phyloP scores from a whole-genome alignment of 2,888 invertebrate genomes.

The Pandemis corylana region DNA sequence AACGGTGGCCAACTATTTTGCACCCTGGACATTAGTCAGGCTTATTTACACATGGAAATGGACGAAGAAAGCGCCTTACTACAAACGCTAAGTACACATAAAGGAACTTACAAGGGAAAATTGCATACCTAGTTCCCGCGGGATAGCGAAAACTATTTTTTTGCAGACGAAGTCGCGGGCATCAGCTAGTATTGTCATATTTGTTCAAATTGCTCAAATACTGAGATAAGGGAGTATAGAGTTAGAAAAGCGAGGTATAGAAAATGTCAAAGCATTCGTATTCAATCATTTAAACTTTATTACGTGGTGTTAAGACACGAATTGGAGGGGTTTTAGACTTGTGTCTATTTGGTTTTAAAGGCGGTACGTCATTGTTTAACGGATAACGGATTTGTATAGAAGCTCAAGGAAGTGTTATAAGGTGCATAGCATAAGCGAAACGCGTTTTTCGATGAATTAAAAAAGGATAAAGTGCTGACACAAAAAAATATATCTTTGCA shows the following conservation, averaged over 20 bases:
- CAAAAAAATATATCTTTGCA: no score
- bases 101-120: no score
- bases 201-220: no score
- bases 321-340: background rate
- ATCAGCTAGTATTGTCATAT: no score
- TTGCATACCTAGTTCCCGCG: no score
- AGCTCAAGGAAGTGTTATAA: background rate
- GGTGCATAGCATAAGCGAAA: background rate
- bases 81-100: no score
- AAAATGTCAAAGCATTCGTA: background rate
- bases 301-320: background rate
- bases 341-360: background rate
- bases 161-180: no score
- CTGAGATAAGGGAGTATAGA: background rate
- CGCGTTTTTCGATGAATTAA: background rate
- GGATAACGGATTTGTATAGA: slow-evolving; percentile 15
- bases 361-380: background rate
- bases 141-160: no score
- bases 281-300: background rate
- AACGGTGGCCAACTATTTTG: no score
- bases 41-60: no score
- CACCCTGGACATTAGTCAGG: no score
- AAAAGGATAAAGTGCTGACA: background rate
- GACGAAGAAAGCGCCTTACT: no score
- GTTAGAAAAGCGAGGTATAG: background rate